Percentiles rank a stretch among this genome's conserved stretches.
phyloP scores from a whole-genome alignment of 1,140 invertebrate genomes.

The Plectrocnemia conspersa region DNA sequence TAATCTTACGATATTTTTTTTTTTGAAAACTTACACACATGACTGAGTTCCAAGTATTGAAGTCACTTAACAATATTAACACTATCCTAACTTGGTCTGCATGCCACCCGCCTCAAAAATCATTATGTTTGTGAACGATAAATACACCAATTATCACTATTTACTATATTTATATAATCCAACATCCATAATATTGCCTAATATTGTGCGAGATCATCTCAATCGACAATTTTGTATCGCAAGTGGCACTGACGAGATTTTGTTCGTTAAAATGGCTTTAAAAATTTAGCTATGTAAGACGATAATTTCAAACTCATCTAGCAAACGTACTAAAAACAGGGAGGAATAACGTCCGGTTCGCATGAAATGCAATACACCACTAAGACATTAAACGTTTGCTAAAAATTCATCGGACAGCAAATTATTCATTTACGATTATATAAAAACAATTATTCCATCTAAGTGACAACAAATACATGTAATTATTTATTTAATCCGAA shows the following conservation, averaged over 20 bases:
- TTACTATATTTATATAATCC: slow-evolving; percentile 11
- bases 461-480: neutral
- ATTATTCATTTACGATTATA: neutral
- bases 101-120: slow-evolving; percentile 25
- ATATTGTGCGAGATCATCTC: slow-evolving; percentile 13
- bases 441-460: neutral
- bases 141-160: slow-evolving; percentile 12
- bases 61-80: slow-evolving; percentile 13
- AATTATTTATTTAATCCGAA: neutral
- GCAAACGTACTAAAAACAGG: no score
- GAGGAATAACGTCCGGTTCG: no score
- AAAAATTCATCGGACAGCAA: neutral
- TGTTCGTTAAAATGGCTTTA: neutral
- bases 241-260: slow-evolving; percentile 21
- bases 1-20: neutral
- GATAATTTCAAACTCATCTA: no score
- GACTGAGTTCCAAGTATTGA: slow-evolving; percentile 12
- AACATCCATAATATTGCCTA: slow-evolving; percentile 23
- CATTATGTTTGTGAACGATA: neutral
- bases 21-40: slow-evolving; percentile 19
- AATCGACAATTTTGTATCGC: neutral
- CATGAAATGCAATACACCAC: no score
- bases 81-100: slow-evolving; percentile 21
- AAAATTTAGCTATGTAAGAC: no score
- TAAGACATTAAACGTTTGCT: no score